Percentiles rank a stretch among this genome's conserved stretches.
Conservation (phyloP, 2,888 invertebrate genomes). For the Hemaris fuciformis region DNA sequence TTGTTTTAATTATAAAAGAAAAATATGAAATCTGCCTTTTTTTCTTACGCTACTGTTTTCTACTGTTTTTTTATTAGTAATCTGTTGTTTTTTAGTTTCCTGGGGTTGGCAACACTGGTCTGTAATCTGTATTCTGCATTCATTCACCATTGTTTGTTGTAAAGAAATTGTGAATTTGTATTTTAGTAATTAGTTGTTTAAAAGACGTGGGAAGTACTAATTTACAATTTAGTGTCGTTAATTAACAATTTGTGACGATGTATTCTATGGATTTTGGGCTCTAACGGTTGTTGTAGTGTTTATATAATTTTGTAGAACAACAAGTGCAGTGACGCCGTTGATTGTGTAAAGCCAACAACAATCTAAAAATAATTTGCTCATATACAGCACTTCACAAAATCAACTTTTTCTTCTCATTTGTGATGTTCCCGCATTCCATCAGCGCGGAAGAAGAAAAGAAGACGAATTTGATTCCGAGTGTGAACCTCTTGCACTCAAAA, state of each 20-base stretch:
- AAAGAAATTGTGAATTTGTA: neutral
- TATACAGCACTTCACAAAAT: conserved; percentile 60
- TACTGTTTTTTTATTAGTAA: too few species aligned
- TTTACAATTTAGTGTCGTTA: neutral
- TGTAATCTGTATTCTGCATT: too few species aligned
- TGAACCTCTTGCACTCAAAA: conserved; percentile 88
- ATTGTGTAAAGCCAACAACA: conserved; percentile 59
- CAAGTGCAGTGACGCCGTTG: conserved; percentile 76
- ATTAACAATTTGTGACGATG: conserved; percentile 57
- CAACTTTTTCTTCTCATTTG: conserved; percentile 75
- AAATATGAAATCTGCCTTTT: too few species aligned
- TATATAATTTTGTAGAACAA: conserved; percentile 61
- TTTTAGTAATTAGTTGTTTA: neutral
- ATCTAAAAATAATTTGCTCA: conserved; percentile 68
- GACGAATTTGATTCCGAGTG: conserved; percentile 80
- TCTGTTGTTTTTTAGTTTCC: too few species aligned
- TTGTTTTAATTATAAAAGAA: too few species aligned
- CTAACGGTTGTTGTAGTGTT: conserved; percentile 52
- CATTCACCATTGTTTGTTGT: neutral
- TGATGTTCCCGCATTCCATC: conserved; percentile 85
- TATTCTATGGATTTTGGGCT: conserved; percentile 76
- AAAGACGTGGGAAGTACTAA: neutral
- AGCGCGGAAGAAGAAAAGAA: conserved; percentile 82
- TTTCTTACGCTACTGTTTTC: too few species aligned
- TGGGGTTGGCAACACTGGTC: too few species aligned